phyloP scores from a whole-genome alignment of 2,888 invertebrate genomes.

The Drosophila macrospina region DNA sequence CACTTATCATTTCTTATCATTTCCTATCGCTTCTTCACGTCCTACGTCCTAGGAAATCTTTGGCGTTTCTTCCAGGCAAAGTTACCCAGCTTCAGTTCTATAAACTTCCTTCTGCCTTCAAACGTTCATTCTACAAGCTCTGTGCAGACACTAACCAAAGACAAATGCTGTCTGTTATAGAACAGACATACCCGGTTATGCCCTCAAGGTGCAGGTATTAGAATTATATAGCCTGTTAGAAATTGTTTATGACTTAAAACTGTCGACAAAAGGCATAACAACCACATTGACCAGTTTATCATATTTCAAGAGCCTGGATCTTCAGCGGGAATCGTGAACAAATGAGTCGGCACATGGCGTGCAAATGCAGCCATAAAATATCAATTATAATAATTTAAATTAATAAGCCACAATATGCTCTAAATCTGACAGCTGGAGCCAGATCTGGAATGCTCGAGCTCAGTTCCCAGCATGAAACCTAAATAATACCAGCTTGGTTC shows the following conservation, averaged over 20 bases:
- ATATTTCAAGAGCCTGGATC: conserved; percentile 19
- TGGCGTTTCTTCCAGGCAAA: no score
- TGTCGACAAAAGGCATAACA: conserved; percentile 42
- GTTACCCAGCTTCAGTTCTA: no score
- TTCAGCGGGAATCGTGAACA: conserved; percentile 7
- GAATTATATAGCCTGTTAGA: conserved; percentile 63
- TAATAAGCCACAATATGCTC: conserved; percentile 60
- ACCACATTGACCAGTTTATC: conserved; percentile 49
- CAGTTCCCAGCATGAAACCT: neutral
- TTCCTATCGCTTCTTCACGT: no score
- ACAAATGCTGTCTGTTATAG: no score
- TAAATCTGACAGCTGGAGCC: conserved; percentile 54
- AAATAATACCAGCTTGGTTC: no score
- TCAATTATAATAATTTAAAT: conserved; percentile 71
- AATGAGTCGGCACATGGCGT: conserved; percentile 36
- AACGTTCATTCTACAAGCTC: no score
- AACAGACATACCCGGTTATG: neutral
- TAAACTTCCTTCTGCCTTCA: no score
- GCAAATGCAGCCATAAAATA: conserved; percentile 64
- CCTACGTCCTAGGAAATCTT: no score
- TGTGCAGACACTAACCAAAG: no score
- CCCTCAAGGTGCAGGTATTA: neutral
- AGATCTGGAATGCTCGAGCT: conserved; percentile 16
- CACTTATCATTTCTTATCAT: no score
- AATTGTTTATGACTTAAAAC: conserved; percentile 62